A percentile compares a stretch with the other conserved stretches of the same genome.
Conservation (phyloP, 2,888 invertebrate genomes). For the Conistra vaccinii region DNA sequence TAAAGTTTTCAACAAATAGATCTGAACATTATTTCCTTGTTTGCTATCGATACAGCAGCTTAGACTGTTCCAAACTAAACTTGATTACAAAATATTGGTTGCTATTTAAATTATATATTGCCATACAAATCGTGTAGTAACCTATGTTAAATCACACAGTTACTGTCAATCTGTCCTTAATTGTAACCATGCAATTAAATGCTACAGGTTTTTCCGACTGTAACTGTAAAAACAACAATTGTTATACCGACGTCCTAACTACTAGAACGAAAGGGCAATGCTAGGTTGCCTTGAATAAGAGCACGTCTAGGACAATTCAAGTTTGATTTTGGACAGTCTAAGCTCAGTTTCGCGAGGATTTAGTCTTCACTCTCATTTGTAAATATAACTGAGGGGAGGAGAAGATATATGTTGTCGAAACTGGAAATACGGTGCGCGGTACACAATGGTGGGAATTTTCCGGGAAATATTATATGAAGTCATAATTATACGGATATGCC, state of each 20-base stretch:
- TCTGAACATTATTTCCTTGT: constrained; percentile 59
- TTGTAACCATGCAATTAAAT: constrained; percentile 52
- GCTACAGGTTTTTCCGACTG: constrained; percentile 48
- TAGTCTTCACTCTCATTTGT: constrained; percentile 56
- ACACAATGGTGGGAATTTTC: constrained; percentile 48
- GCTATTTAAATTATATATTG: constrained; percentile 32
- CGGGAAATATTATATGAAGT: constrained; percentile 35
- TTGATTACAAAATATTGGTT: constrained; percentile 38
- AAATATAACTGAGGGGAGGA: constrained; percentile 51
- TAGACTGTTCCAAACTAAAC: constrained; percentile 51
- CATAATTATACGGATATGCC: constrained; percentile 57
- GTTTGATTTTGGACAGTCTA: constrained; percentile 50
- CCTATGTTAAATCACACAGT: constrained; percentile 23
- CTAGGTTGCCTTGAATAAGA: constrained; percentile 9
- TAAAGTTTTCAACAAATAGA: constrained; percentile 53
- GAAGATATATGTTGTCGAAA: constrained; percentile 36
- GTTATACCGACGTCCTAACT: constrained; percentile 5
- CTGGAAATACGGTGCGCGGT: constrained; percentile 38
- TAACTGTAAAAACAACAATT: constrained; percentile 37
- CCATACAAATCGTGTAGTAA: constrained; percentile 35
- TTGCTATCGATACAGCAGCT: constrained; percentile 45
- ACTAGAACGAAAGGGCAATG: background rate
- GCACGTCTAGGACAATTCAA: background rate
- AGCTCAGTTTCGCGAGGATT: constrained; percentile 40
- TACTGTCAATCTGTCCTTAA: constrained; percentile 49